Base-by-base conservation (phyloP, 2,888 invertebrate genomes). In the Trichopoda pennipes region DNA sequence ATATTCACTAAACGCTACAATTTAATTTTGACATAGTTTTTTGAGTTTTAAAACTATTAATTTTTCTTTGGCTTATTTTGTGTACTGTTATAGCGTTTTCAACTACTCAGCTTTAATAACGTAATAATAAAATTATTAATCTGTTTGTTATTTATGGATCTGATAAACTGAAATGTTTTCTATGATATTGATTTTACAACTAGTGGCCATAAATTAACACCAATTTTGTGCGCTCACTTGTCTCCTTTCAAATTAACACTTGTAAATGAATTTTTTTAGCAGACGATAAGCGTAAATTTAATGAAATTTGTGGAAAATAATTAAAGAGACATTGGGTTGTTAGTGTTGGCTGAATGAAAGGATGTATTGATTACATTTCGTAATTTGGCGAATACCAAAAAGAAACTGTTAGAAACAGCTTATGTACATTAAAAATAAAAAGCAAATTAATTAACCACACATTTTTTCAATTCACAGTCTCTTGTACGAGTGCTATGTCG, bases 131-230 rank as follows among this genome's bases (percentile, higher is more conserved):
- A 63, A 68, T 73, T 72, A 72, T 68, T 55, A 68, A 78, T 81
- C 73, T 69, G 64, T 69, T 66, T 53, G 60, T 78, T 55, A 81
- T 78, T 81, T 81, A 78, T 81, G 78, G 64, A 74, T 74, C 78
- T 70, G 78, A 78, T 81, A 56, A 64, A 55, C 53, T 69, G 19
- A 60, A 69, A 63, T 51, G 63, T 68, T 56, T 69, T 61, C 69
- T 58, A 69, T 63, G 53, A 78, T 81, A 76, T 75, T 74, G 28
- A 28, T 28, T 28, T 6, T 28, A 28, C 8, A 7, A 81, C 58
- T 70, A 74, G 60, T 60, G 51, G 60, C 38, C 60, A 81, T 81
- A 81, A 81, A 81, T 78, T 81, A 78, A 58, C 70, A 70, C 38
- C 64, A 78, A 74, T 78, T 81, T 55, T 73, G 28, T 61, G 47